phyloP scores from a whole-genome alignment of 2,888 invertebrate genomes.

The Pammene fasciana region DNA sequence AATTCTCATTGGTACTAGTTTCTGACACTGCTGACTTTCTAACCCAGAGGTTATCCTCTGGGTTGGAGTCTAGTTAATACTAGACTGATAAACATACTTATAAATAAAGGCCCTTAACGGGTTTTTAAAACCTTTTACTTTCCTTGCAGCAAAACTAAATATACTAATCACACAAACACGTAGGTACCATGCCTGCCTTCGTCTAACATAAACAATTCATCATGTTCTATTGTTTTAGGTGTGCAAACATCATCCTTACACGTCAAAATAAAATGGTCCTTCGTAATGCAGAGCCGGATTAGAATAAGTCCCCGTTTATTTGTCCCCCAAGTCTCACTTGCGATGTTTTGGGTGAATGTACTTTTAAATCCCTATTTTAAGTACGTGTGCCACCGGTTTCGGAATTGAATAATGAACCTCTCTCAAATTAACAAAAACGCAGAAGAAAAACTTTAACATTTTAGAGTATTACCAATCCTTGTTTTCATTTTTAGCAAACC shows the following conservation, averaged over 20 bases:
- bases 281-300: constrained; percentile 13
- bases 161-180: constrained; percentile 13
- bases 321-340: not conserved
- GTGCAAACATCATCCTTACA: constrained; percentile 26
- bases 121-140: too few species aligned
- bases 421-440: not conserved
- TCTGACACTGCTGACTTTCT: too few species aligned
- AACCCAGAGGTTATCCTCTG: too few species aligned
- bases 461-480: not conserved
- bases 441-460: not conserved
- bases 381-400: not conserved
- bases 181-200: not conserved
- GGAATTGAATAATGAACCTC: too few species aligned
- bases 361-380: constrained; percentile 1
- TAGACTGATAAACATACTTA: too few species aligned
- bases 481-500: not conserved
- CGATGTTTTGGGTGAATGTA: constrained; percentile 1
- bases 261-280: constrained; percentile 26
- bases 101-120: too few species aligned
- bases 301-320: constrained; percentile 15
- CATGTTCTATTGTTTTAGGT: constrained; percentile 33
- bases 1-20: too few species aligned
- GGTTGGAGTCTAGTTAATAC: too few species aligned
- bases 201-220: constrained; percentile 24
- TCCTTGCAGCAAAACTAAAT: not conserved